Base-by-base conservation (phyloP, 2,888 invertebrate genomes). In the Clepsis dumicolana region DNA sequence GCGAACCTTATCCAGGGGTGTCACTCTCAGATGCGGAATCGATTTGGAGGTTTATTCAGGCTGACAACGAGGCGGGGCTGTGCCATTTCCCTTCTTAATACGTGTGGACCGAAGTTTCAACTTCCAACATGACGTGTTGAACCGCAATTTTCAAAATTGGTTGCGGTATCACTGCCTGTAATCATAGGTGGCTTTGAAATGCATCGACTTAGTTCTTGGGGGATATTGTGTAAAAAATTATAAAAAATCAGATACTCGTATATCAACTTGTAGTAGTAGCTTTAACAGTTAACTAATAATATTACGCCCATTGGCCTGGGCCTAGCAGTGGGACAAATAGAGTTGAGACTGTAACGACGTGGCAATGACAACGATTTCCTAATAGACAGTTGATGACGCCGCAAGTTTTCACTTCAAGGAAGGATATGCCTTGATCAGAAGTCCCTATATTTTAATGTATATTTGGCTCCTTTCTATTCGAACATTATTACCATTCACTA, bases 21-120 rank as follows among this genome's bases (percentile, higher is more conserved):
- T 93, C 93, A 93, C 87, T 89, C 87, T 86, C 93, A 93, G 93
- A 85, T 87, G 87, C 80, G 84, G 86, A 91, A 92, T 90, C 93
- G 92, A 93, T 92, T 93, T 90, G 87, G 90, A 88, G 89, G 90
- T 92, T 91, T 91, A 93, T 93, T 91, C 90, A 87, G 84, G 80
- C 86, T 90, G 93, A 92, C 92, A 91, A 90, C 89, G 88, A 85
- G 85, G 86, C 85, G 82, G 82, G 83, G 82, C 83, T 86, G 83
- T 83, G 82, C 78, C 87, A 88, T 89, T 87, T 84, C 79, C 79
- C 78, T 81, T 69, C 70, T 71, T 59, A 60, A 29, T 66, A 52
- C 65, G 74, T 73, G 74, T 76, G 76, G 76, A 78, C 81, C 74
- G 75, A 73, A 75, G 76, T 75, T 70, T 77, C 80, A 78, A 74